A percentile compares a stretch with the other conserved stretches of the same genome.
phyloP scores from a whole-genome alignment of 2,797 vertebrate genomes.

The Delichon dasypus region DNA sequence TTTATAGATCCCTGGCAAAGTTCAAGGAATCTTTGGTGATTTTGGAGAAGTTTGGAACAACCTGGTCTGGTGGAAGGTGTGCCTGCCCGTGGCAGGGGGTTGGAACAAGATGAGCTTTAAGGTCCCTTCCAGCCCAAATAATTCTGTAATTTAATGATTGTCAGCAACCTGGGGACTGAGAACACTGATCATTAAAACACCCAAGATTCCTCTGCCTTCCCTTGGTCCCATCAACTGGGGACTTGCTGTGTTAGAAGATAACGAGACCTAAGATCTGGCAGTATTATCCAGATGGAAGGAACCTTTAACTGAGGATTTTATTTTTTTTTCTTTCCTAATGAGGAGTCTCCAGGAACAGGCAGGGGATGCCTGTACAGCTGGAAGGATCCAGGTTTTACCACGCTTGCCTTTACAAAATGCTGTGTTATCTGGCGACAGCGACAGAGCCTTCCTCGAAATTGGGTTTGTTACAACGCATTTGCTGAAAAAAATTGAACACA shows the following conservation, averaged over 20 bases:
- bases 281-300: background rate
- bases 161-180: background rate
- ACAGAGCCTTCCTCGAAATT: background rate
- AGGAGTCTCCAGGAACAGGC: background rate
- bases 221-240: background rate
- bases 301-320: background rate
- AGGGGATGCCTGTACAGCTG: background rate
- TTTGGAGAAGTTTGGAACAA: background rate
- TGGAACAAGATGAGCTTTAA: background rate
- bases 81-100: background rate
- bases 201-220: background rate
- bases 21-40: no score
- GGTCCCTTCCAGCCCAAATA: background rate
- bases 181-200: background rate
- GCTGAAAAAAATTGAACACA: background rate
- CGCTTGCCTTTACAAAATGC: background rate
- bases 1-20: background rate
- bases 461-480: background rate
- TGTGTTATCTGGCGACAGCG: background rate
- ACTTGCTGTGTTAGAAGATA: background rate
- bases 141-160: background rate
- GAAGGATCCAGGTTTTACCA: background rate
- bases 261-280: background rate
- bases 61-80: background rate
- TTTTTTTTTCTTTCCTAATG: background rate